Evolutionary conservation across 2,113 vertebrate genomes (phyloP), one percentile per base, ranked within the genome.

Genomic region (Hippocampus zosterae): DNA sequence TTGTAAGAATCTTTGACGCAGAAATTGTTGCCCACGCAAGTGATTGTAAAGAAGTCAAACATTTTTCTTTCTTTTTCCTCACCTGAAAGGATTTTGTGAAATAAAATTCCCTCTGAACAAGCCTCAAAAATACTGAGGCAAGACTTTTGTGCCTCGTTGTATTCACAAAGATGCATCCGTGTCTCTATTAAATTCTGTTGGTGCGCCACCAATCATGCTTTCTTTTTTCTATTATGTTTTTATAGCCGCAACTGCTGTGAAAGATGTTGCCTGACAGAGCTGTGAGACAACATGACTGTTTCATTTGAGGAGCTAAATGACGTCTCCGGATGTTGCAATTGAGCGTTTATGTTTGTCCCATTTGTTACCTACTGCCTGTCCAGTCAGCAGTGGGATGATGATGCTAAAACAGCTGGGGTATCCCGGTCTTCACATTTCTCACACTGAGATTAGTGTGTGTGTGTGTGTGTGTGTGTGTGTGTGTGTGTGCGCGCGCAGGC

Each of bases 351-450:
- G 55, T 70, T 79, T 72, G 76, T 50, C 71, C 52, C 69, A 66
- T 86, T 82, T 82, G 81, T 87, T 37, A 8, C 57, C 57, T 84
- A 81, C 71, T 69, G 74, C 69, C 74, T 69, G 68, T 57, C 74
- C 65, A 63, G 64, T 55, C 21, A 60, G 57, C 27, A 33, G 57
- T 18, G 16, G 27, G 29, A 13, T 15, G 16, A 6, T 19, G 27
- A 8, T 60, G 7, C 2, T 27, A 15, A 33, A 60, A 60, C 57
- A 33, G 16, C 27, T 23, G 7, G 15, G 6, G 27, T 7, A 6
- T 19, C 27, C 27, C 5, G 12, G 8, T 9, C 27, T 33, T 18
- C 15, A 59, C 15, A 33, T 33, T 57, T 57, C 23, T 15, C 1
- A 33, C 12, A 16, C n/a, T 59, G 23, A 27, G 6, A 57, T 57